phyloP scores from a whole-genome alignment of 2,888 invertebrate species.

The Halocaridina rubra region DNA sequence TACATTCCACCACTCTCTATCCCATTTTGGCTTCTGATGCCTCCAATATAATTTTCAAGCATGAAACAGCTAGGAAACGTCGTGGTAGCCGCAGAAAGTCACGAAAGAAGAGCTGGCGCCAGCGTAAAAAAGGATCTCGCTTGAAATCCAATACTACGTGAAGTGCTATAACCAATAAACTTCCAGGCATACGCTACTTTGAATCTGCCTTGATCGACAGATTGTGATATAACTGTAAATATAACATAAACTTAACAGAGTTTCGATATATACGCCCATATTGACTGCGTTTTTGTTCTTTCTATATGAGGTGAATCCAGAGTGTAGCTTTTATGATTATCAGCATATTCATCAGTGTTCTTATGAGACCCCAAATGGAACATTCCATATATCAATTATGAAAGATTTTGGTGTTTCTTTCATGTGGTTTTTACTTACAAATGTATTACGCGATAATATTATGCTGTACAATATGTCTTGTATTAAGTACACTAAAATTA shows the following conservation, averaged over 20 bases:
- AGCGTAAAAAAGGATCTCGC: conserved; percentile 44
- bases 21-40: conserved; percentile 62
- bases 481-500: conserved; percentile 53
- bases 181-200: conserved; percentile 59
- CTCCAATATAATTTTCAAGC: conserved; percentile 61
- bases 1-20: conserved; percentile 51
- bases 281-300: conserved; percentile 57
- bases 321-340: conserved; percentile 53
- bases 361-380: conserved; percentile 43
- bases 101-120: conserved; percentile 58
- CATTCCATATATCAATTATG: conserved; percentile 54
- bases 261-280: conserved; percentile 50
- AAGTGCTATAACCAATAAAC: conserved; percentile 35
- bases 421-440: conserved; percentile 53
- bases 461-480: conserved; percentile 50
- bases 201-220: conserved; percentile 61
- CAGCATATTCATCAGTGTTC: conserved; percentile 56
- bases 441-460: conserved; percentile 44
- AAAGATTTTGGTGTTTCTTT: conserved; percentile 43
- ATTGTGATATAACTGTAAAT: conserved; percentile 62
- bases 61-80: conserved; percentile 56
- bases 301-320: conserved; percentile 54
- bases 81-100: conserved; percentile 62
- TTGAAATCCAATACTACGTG: conserved; percentile 15
- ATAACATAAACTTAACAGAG: conserved; percentile 49